Base-by-base conservation (phyloP, 2,113 vertebrate genomes). In the Xiphias gladius region DNA sequence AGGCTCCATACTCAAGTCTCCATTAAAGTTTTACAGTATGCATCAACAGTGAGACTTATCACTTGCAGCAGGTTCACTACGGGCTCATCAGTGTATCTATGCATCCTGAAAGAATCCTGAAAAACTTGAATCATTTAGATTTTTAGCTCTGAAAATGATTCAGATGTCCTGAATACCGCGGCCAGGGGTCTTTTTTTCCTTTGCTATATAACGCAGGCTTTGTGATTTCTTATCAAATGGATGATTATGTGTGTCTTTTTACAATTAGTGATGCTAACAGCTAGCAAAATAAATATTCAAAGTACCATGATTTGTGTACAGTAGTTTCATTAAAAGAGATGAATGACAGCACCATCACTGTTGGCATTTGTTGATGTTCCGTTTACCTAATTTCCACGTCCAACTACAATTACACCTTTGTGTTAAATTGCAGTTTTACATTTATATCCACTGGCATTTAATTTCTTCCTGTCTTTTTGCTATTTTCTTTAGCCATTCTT, bases 1-100 rank as follows among this genome's bases (percentile, higher is more conserved):
- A 68, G 39, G 55, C 73, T 68, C 19, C 84, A 35, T 72, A 55
- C 37, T 75, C 43, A 9, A 30, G 39, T 24, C 58, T 52, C 67
- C 70, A 72, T 82, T 58, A 72, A 86, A 81, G 32, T 82, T 80
- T 82, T 76, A 82, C 50, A 65, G 10, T 35, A 16, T 52, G 17
- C 86, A 82, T 84, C 74, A 82, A 30, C 62, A 62, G 77, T 62
- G 20, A 54, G 20, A 28, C 24, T 71, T 35, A 62, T 50, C 55
- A 52, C 63, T 26, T 17, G 17, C 17, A 20, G 50, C 30, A 3
- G 20, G 41, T 66, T 79, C 20, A 20, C 32, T n/a, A 14, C 13
- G 16, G 19, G 62, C 62, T 46, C 46, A 30, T 64, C 32, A 26
- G 68, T 57, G 62, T 48, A 9, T 41, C 39, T 28, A 11, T 32